Evolutionary conservation across 2,888 invertebrate species (phyloP).

Genomic region (Spodoptera littoralis): DNA sequence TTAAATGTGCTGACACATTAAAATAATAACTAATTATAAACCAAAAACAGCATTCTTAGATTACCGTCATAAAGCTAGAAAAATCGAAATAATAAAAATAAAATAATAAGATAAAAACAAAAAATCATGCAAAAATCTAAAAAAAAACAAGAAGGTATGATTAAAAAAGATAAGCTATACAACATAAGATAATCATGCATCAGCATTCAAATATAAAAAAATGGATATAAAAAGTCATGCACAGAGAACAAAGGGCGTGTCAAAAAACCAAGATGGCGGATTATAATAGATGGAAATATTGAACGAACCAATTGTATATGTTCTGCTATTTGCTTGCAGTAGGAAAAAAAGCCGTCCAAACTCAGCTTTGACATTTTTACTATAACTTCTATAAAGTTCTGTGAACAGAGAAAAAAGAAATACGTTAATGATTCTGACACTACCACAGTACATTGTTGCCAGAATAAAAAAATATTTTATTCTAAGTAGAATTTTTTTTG

Average conservation of each 20-base stretch:
- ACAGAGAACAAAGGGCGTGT: constrained; percentile 42
- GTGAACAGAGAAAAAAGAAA: constrained; percentile 81
- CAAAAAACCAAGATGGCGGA: constrained; percentile 58
- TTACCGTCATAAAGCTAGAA: too few species aligned
- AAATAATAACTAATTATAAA: too few species aligned
- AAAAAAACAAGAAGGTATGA: too few species aligned
- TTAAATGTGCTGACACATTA: too few species aligned
- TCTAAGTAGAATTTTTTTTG: constrained; percentile 15
- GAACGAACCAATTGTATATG: constrained; percentile 88
- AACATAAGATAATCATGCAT: constrained; percentile 12
- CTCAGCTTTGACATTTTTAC: constrained; percentile 84
- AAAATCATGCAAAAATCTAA: background rate
- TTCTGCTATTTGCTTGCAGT: constrained; percentile 89
- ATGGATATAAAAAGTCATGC: constrained; percentile 23
- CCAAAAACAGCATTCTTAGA: background rate
- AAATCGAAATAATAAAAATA: too few species aligned
- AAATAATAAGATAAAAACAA: too few species aligned
- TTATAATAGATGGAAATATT: constrained; percentile 58
- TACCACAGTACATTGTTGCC: constrained; percentile 33
- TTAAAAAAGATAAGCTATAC: too few species aligned
- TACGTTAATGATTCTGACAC: constrained; percentile 68
- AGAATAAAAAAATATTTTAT: constrained; percentile 19
- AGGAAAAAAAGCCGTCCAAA: constrained; percentile 88
- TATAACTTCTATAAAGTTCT: constrained; percentile 80
- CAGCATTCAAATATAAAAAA: background rate